A percentile compares a stretch with the other conserved stretches of the same genome.
These are phyloP conservation scores for Paradoxurus hermaphroditus DNA, from an alignment of 2,113 vertebrate species.

Conservation along the genomic window DNA sequence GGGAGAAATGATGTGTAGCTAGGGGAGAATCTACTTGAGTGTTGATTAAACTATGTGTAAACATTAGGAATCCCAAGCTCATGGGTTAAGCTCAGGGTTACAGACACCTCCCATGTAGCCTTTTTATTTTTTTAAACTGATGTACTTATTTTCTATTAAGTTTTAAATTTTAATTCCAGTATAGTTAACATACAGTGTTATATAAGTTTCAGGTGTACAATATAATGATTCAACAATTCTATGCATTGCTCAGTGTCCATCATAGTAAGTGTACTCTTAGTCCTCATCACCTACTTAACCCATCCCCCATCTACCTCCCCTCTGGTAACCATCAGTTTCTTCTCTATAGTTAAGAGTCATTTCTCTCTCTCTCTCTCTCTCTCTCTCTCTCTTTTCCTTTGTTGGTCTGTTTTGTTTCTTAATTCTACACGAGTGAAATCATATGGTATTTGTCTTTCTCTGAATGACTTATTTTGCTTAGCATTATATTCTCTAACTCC, in stretches of 20 bases:
- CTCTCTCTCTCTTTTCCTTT: background rate
- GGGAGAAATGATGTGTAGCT: background rate
- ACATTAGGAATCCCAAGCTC: background rate
- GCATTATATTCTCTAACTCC: background rate
- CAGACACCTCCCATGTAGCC: background rate
- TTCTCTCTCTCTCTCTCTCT: background rate
- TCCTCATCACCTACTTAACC: background rate
- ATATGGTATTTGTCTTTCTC: background rate
- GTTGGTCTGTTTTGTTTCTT: background rate
- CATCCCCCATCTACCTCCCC: background rate
- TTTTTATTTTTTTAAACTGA: background rate
- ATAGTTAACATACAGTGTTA: background rate
- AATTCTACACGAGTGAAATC: background rate
- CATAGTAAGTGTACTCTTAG: background rate
- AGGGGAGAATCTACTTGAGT: background rate
- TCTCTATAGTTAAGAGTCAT: background rate
- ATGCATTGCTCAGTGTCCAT: background rate
- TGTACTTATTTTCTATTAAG: background rate
- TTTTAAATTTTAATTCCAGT: background rate
- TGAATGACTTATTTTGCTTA: background rate
- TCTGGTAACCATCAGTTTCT: background rate
- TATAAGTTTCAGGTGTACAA: background rate
- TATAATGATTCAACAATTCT: background rate
- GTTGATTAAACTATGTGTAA: background rate
- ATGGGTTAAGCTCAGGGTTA: background rate